Evolutionary conservation across 2,113 vertebrate species (phyloP), one percentile per base, ranked within the genome.

Genomic region (Melospiza melodia): DNA sequence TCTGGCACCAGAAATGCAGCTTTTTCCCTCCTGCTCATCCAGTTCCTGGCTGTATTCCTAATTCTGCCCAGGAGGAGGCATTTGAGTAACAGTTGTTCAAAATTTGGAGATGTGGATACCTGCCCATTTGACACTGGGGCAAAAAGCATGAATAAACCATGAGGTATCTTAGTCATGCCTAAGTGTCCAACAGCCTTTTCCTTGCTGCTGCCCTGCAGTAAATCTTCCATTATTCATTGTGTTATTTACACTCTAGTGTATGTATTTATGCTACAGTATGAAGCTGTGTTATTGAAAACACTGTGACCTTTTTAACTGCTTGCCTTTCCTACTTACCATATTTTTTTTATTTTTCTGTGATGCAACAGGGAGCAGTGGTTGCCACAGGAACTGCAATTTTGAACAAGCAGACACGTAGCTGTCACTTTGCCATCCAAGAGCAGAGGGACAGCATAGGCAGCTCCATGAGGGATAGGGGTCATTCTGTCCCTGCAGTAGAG

Each of bases 401-500:
- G 41, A 83, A 15, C 48, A 43, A 84, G 79, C 59, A 69, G 82
- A 17, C 33, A 2, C 0, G 0, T 8, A n/a, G 41, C 30, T 89
- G 55, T 48, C 35, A 3, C 65, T 44, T 3, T 37, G 23, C 66
- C 44, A 9, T 15, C 28, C 1, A 3, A 52, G 75, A 46, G 48
- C 69, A 87, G 69, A 72, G 52, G 78, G 58, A 44, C 14, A 49
- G 52, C 58, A 20, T 15, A 19, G 55, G 13, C 15, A 8, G n/a
- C 12, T 79, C 58, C 0, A 1, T 1, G 3, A 23, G 27, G 23
- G 23, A 31, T 2, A 1, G 12, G n/a, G 54, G 43, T 49, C 30
- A 2, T 23, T 22, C 14, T 75, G 31, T 75, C 48, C 18, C 33
- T 39, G 17, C 23, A 33, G 69, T 19, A 0, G 0, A 84, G 55